These are phyloP conservation scores for Conus betulinus DNA, from an alignment of 1,140 invertebrate genomes.

Conservation along the genomic window DNA sequence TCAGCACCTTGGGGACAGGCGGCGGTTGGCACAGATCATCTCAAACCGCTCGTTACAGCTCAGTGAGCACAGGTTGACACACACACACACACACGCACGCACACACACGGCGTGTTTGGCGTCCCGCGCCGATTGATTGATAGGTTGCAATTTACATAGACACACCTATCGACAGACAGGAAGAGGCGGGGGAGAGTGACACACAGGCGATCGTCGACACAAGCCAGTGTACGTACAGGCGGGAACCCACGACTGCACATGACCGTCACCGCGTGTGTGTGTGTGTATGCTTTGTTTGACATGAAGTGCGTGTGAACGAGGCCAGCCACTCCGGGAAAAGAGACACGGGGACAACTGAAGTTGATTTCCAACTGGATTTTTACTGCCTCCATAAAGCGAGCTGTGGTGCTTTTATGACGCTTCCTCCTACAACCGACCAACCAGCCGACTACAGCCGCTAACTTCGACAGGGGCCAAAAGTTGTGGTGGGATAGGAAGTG, in stretches of 20 bases:
- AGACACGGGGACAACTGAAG: background rate
- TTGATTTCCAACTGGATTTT: background rate
- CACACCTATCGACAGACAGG: slow-evolving; percentile 32
- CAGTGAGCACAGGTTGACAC: slow-evolving; percentile 15
- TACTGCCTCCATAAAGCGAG: background rate
- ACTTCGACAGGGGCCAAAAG: no score
- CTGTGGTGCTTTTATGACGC: background rate
- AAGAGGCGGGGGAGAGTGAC: background rate
- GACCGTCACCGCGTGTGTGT: no score
- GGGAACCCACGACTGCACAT: no score
- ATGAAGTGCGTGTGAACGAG: background rate
- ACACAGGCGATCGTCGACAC: background rate
- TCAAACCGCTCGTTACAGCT: background rate
- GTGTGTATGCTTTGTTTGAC: background rate
- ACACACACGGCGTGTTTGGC: slow-evolving; percentile 2
- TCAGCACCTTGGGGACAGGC: background rate
- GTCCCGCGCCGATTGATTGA: slow-evolving; percentile 23
- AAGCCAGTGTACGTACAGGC: no score
- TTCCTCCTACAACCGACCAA: no score
- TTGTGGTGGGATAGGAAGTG: no score
- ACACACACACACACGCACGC: background rate
- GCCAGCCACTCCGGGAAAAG: no score
- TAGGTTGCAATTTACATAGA: slow-evolving; percentile 38
- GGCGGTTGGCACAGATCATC: slow-evolving; percentile 25
- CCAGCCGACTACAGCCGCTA: no score